Percentiles rank a stretch among this genome's conserved stretches.
Evolutionary conservation across 2,113 vertebrate species (phyloP).

Genomic region (Erinaceus europaeus): DNA sequence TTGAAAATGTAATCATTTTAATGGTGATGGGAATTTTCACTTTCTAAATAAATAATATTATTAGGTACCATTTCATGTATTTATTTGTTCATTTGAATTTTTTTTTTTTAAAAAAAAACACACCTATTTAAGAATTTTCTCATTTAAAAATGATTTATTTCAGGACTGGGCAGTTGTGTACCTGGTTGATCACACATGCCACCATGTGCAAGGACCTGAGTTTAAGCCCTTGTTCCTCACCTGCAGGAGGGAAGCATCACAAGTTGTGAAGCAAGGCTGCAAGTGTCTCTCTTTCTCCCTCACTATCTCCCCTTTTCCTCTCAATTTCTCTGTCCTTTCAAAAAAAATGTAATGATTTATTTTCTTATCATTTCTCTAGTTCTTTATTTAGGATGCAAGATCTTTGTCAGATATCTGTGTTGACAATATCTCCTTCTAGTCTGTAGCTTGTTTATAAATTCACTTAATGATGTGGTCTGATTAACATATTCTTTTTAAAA

Average conservation of each 20-base stretch:
- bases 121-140: not conserved
- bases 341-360: not conserved
- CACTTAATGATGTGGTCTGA: not conserved
- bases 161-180: too few species aligned
- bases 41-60: not conserved
- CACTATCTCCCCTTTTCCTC: too few species aligned
- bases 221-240: not conserved
- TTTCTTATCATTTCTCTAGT: not conserved
- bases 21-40: not conserved
- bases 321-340: too few species aligned
- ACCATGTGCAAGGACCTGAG: not conserved
- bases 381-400: not conserved
- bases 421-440: not conserved
- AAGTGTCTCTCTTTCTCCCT: too few species aligned
- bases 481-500: too few species aligned
- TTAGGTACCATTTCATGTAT: not conserved
- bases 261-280: too few species aligned
- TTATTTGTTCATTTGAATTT: not conserved
- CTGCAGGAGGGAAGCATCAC: too few species aligned
- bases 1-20: too few species aligned
- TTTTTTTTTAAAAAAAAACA: not conserved
- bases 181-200: too few species aligned
- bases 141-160: not conserved
- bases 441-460: not conserved
- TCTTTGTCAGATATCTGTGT: not conserved